Percentiles rank a stretch among this genome's conserved stretches.
phyloP scores from a whole-genome alignment of 1,140 invertebrate genomes.

The Phymastichus coffea region DNA sequence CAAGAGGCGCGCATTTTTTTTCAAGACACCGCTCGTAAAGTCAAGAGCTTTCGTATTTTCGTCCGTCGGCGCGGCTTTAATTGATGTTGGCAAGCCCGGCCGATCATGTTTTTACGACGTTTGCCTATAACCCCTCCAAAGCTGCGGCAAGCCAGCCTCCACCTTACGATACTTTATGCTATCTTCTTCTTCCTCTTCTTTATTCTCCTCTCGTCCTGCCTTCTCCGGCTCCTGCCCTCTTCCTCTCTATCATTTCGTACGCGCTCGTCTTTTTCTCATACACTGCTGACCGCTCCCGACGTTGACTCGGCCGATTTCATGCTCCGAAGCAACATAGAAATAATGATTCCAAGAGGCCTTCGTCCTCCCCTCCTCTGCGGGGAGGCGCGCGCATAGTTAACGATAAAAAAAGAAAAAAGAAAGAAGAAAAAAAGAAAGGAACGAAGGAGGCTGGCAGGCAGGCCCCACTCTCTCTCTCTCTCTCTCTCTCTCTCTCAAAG shows the following conservation, averaged over 20 bases:
- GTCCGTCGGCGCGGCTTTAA: too few relatives aligned
- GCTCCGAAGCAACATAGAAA: constrained; percentile 17
- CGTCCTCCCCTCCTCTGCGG: constrained; percentile 4
- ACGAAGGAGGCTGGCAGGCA: too few relatives aligned
- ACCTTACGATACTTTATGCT: constrained; percentile 22
- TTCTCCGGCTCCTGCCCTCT: background rate
- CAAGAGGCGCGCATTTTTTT: too few relatives aligned
- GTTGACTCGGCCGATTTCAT: constrained; percentile 26
- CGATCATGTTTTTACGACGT: constrained; percentile 28
- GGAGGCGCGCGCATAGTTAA: constrained; percentile 20
- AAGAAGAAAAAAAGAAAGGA: too few relatives aligned
- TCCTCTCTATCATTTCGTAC: constrained; percentile 19
- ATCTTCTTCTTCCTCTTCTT: constrained; percentile 9
- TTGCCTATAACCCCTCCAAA: constrained; percentile 18
- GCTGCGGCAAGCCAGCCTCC: constrained; percentile 1
- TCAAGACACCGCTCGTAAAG: too few relatives aligned
- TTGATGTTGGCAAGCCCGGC: constrained; percentile 1
- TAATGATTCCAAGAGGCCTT: constrained; percentile 17
- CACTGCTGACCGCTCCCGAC: constrained; percentile 14
- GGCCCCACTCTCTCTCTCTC: too few relatives aligned
- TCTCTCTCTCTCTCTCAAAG: too few relatives aligned
- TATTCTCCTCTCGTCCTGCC: background rate
- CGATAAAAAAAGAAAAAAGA: too few relatives aligned
- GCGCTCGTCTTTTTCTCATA: constrained; percentile 10
- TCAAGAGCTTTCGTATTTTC: too few relatives aligned